Evolutionary conservation across 2,888 invertebrate genomes (phyloP), one percentile per base, ranked within the genome.

Genomic region (Caenorhabditis sp.): DNA sequence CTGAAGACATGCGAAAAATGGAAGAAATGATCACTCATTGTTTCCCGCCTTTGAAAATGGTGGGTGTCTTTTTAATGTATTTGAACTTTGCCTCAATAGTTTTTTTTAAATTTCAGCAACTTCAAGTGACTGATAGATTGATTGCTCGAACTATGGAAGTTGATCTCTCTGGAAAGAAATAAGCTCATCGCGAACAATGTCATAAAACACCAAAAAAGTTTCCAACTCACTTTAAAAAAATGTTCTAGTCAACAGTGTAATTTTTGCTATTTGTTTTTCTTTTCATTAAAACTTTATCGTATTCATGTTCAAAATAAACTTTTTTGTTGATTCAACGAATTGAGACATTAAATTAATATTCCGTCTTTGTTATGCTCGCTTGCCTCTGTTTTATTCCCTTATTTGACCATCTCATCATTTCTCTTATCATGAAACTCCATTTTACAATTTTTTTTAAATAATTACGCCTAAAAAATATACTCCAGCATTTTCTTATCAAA

Each of bases 1-100:
- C 66, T 0, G 67, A 63, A 23, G 79, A 79, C 58, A 76, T 79
- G 74, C 54, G 62, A 27, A 72, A 73, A 53, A 79, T 79, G 79
- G 79, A 79, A 52, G 71, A 79, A 65, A 79, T 77, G 79, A 79
- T 79, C 12, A 77, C 67, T 10, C 31, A 59, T 25, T 79, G 79
- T 38, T 79, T 79, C 23, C 76, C 79, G 1, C 68, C 62, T 20
- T 52, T 79, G 4, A 77, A 71, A 62, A 73, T 74, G 71, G 78
- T 76, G 64, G 14, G 54, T n/a, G n/a, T 63, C 52, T 25, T 10
- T 8, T 12, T 2, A 43, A 43, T 43, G 10, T 36, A 12, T 50
- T 50, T 4, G 14, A 50, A 52, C 7, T 25, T 56, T 26, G 50
- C 10, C 10, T 52, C 14, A 20, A 53, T 20, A 38, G 54, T 54